These are phyloP conservation scores for Pelobates fuscus DNA, from an alignment of 2,113 vertebrate genomes.

Conservation along the genomic window DNA sequence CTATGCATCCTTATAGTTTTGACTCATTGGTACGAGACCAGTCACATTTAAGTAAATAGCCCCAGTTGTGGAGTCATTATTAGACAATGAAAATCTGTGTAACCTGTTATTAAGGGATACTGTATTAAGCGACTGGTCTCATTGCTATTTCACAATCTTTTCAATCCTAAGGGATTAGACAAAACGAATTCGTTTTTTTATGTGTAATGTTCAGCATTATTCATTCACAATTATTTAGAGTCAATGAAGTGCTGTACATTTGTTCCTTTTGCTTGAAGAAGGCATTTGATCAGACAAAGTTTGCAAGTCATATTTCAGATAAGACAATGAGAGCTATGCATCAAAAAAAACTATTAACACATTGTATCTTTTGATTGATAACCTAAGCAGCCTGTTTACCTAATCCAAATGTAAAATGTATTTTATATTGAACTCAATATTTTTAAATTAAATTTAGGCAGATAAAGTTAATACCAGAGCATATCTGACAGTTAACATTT, in stretches of 20 bases:
- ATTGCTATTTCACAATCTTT: no score
- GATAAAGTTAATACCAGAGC: no score
- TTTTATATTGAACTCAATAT: background rate
- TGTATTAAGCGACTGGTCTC: no score
- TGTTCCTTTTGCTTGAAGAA: background rate
- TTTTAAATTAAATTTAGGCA: background rate
- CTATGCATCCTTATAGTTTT: no score
- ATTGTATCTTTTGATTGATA: slow-evolving; percentile 1
- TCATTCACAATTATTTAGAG: slow-evolving; percentile 27
- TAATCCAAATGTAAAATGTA: background rate
- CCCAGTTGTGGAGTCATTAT: no score
- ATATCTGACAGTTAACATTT: no score
- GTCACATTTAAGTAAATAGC: no score
- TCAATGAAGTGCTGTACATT: slow-evolving; percentile 23
- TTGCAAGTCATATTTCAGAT: slow-evolving; percentile 24
- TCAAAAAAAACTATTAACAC: slow-evolving; percentile 22
- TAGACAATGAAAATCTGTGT: no score
- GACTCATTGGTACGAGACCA: no score
- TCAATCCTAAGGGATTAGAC: no score
- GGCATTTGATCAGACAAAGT: slow-evolving; percentile 2
- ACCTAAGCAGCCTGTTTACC: background rate
- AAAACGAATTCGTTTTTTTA: background rate
- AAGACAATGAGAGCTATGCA: slow-evolving; percentile 31
- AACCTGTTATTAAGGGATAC: no score
- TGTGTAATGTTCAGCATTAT: slow-evolving; percentile 8